Evolutionary conservation across 1,140 invertebrate species (phyloP).

Genomic region (Orchestia grillus): DNA sequence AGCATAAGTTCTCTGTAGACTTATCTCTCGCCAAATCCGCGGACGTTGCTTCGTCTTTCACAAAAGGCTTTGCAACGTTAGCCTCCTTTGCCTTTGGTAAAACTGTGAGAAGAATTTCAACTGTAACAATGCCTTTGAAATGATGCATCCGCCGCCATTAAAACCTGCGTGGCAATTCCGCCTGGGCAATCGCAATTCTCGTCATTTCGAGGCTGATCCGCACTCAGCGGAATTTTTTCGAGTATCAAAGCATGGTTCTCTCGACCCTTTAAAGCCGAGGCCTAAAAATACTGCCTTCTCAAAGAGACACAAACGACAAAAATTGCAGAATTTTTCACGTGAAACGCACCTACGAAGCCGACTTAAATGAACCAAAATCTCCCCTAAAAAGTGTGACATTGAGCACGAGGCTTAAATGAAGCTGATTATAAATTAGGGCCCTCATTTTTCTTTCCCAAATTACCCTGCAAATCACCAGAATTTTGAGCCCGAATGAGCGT

Average conservation of each 20-base stretch:
- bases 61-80: not conserved
- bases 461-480: not conserved
- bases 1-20: not conserved
- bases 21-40: not conserved
- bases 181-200: not conserved
- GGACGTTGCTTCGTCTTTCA: not conserved
- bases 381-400: not conserved
- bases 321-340: not conserved
- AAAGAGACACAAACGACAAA: not conserved
- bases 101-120: slow-evolving; percentile 9
- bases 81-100: slow-evolving; percentile 21
- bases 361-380: not conserved
- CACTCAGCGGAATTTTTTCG: slow-evolving; percentile 6
- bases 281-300: slow-evolving; percentile 7
- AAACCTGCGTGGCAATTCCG: not conserved
- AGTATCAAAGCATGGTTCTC: slow-evolving; percentile 18
- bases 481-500: not conserved
- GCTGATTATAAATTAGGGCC: not conserved
- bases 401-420: not conserved
- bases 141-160: slow-evolving; percentile 20
- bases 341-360: not conserved
- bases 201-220: slow-evolving; percentile 28
- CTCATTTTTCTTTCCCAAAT: not conserved
- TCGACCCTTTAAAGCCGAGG: not conserved
- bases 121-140: slow-evolving; percentile 9